Conservation (phyloP, 2,888 invertebrate genomes). For the Chironomus tentans region DNA sequence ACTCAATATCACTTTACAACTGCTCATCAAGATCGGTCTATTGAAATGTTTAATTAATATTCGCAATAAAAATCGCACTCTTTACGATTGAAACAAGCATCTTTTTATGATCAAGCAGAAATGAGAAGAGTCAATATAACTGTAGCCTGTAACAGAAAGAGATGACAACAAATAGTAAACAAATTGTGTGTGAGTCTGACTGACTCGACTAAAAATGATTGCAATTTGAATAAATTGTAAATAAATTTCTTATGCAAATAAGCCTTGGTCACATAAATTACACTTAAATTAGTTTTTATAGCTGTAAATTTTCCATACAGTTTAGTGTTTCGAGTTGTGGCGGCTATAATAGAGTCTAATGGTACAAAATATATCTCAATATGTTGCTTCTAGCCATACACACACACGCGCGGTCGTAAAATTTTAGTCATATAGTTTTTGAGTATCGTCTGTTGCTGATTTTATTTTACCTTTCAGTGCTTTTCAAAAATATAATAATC, state of each 20-base stretch:
- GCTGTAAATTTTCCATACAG: slow-evolving; percentile 14
- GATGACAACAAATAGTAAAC: not conserved
- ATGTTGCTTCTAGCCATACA: too few relatives aligned
- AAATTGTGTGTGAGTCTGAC: not conserved
- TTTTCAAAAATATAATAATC: too few relatives aligned
- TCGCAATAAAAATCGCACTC: slow-evolving; percentile 21
- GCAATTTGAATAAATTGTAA: slow-evolving; percentile 26
- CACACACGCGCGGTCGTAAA: too few relatives aligned
- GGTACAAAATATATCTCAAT: too few relatives aligned
- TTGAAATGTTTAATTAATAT: slow-evolving; percentile 16
- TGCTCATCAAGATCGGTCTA: not conserved
- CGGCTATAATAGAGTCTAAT: too few relatives aligned
- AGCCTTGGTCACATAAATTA: slow-evolving; percentile 24
- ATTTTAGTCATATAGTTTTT: too few relatives aligned
- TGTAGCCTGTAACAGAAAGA: too few relatives aligned
- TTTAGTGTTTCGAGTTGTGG: too few relatives aligned
- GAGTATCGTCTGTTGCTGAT: too few relatives aligned
- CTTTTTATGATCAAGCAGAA: not conserved
- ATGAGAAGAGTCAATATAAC: too few relatives aligned
- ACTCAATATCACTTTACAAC: slow-evolving; percentile 16
- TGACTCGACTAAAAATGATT: not conserved
- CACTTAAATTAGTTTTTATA: slow-evolving; percentile 24
- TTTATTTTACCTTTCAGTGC: too few relatives aligned
- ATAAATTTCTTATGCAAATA: slow-evolving; percentile 27
- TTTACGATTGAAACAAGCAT: too few relatives aligned